Base-by-base conservation (phyloP, 2,888 invertebrate genomes). In the Pseudeuparius sepicola region DNA sequence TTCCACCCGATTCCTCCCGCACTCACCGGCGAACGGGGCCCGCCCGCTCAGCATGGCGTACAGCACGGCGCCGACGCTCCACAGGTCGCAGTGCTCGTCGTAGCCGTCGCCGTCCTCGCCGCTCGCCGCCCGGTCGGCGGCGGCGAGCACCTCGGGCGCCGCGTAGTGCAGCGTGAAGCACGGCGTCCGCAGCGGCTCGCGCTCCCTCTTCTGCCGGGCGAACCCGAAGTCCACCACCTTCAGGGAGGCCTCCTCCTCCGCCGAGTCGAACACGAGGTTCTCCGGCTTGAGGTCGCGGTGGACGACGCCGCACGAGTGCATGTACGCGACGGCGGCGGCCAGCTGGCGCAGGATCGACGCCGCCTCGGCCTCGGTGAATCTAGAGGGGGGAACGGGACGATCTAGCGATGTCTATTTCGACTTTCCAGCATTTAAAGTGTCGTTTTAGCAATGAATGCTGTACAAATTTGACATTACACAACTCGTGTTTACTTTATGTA, bases 201-300 rank as follows among this genome's bases (percentile, higher is more conserved):
- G 67, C 39, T 71, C 67, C 26, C 70, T 73, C 52, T 79, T 77
- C 44, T 76, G 60, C n/a, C 87, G 69, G 10, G 96, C 92, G 65
- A 94, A 94, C 6, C 97, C 96, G 61, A 97, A 97, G 65, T 97
- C 97, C 1, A 96, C 87, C 24, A 97, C 76, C 59, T 93, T 92
- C 12, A 96, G 73, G 46, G 72, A 68, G 9, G 52, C 51, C n/a
- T 55, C 47, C 4, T 58, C 41, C 68, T 70, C 37, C 57, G 63
- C 57, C 41, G 71, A 67, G 5, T 71, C 72, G 55, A 79, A 84
- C 12, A 84, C 66, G 27, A 83, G 63, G 59, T 84, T 84, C 68
- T 93, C 96, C 0, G 94, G 94, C 61, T 96, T 97, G 10, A 97
- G 68, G 61, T 96, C 96, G 16, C 94, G 66, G 59, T 97, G 96